Percentiles rank a stretch among this genome's conserved stretches.
These are phyloP conservation scores for Amblyopsis hoosieri DNA, from an alignment of 2,797 vertebrate species.

Conservation along the genomic window DNA sequence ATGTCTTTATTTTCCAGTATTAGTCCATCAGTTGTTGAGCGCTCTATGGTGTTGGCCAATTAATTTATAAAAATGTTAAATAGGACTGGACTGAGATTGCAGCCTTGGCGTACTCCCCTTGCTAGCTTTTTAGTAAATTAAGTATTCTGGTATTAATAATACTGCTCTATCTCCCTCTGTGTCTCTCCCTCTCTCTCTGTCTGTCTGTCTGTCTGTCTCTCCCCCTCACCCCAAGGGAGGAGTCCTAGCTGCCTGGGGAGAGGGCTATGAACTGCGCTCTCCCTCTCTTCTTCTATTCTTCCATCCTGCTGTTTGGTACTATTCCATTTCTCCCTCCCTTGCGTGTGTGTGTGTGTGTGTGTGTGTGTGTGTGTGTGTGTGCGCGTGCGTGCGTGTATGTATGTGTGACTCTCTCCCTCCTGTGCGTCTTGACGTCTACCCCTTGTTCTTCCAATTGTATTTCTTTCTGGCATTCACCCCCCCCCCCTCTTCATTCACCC, in stretches of 20 bases:
- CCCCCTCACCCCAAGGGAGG: slow-evolving; percentile 74
- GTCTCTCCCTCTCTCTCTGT: neutral
- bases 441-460: slow-evolving; percentile 13
- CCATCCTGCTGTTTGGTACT: slow-evolving; percentile 43
- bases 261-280: slow-evolving; percentile 76
- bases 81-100: too few species aligned
- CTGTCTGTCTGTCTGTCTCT: neutral
- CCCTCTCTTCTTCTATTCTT: slow-evolving; percentile 32
- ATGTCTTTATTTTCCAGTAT: too few species aligned
- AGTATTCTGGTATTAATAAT: too few species aligned
- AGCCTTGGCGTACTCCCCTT: too few species aligned
- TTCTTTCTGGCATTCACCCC: slow-evolving; percentile 6
- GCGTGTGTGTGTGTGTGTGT: slow-evolving; percentile 4
- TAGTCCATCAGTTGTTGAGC: too few species aligned
- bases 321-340: slow-evolving; percentile 45
- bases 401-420: slow-evolving; percentile 31
- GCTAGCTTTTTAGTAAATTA: too few species aligned
- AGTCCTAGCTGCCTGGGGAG: slow-evolving; percentile 88
- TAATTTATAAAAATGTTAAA: too few species aligned
- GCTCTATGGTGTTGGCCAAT: too few species aligned
- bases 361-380: slow-evolving; percentile 12
- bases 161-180: neutral
- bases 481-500: slow-evolving; percentile 11
- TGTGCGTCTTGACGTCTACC: too few species aligned
- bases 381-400: too few species aligned